Evolutionary conservation across 2,797 vertebrate species (phyloP).

Genomic region (Lepilemur septentrionalis): DNA sequence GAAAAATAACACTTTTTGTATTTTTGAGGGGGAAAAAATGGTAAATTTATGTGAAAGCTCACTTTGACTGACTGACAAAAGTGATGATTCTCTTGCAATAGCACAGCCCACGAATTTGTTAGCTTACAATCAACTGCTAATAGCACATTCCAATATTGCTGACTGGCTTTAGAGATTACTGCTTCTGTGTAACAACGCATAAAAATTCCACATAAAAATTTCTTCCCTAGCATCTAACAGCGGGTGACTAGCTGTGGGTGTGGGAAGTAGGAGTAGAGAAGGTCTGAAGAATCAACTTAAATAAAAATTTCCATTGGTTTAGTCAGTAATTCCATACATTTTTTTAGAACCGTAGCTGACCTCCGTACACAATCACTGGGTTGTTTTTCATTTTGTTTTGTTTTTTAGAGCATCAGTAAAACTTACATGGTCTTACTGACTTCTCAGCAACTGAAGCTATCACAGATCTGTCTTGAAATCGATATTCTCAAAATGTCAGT

Average conservation of each 20-base stretch:
- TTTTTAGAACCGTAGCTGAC: neutral
- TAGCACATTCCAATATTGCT: neutral
- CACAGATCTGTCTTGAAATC: neutral
- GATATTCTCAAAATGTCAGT: conserved; percentile 33
- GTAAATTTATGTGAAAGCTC: conserved; percentile 44
- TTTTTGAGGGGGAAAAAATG: neutral
- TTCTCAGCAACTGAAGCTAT: neutral
- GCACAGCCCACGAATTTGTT: conserved; percentile 30
- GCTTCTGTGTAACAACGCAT: neutral
- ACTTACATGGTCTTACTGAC: neutral
- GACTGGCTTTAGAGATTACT: neutral
- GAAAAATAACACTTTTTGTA: neutral
- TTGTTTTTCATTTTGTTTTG: neutral
- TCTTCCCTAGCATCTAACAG: neutral
- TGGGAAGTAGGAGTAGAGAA: neutral
- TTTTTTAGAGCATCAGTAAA: conserved; percentile 16
- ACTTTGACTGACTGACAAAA: conserved; percentile 52
- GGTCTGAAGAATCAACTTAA: neutral
- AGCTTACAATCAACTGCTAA: conserved; percentile 52
- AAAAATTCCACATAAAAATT: conserved; percentile 1
- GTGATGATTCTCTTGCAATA: conserved; percentile 37
- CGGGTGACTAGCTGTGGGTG: neutral
- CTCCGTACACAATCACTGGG: neutral
- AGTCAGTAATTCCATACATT: neutral
- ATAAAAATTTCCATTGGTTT: neutral